These are phyloP conservation scores for Pica pica DNA, from an alignment of 2,113 vertebrate genomes.

Conservation along the genomic window DNA sequence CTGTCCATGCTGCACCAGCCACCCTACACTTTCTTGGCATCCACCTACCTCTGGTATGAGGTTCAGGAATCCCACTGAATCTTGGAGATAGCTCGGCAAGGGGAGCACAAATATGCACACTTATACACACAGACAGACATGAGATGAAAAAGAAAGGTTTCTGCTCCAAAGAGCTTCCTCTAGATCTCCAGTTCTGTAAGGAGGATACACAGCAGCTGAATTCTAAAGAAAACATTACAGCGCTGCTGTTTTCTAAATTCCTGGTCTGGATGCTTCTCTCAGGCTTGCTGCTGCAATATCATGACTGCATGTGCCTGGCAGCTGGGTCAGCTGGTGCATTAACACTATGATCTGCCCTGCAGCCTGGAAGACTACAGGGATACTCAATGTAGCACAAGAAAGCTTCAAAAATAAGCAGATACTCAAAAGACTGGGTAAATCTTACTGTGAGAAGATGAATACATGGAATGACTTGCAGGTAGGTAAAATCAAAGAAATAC, in stretches of 20 bases:
- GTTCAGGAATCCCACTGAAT: not conserved
- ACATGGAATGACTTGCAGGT: not conserved
- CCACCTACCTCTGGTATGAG: fast-evolving
- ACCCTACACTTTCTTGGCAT: not conserved
- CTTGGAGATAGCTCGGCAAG: not conserved
- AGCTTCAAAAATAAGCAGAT: not conserved
- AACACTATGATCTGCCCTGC: not conserved
- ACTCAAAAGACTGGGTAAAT: not conserved
- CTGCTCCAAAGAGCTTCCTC: not conserved
- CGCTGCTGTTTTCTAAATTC: not conserved
- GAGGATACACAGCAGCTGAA: not conserved
- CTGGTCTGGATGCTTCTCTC: not conserved
- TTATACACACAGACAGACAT: not conserved
- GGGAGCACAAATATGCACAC: not conserved
- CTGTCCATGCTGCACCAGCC: not conserved
- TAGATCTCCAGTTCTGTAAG: not conserved
- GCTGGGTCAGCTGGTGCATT: not conserved
- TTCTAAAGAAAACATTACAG: not conserved
- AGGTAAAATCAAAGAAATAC: not conserved
- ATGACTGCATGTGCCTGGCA: not conserved
- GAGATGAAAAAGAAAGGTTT: not conserved
- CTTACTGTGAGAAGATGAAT: not conserved
- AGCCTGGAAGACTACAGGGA: not conserved
- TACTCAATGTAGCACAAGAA: fast-evolving
- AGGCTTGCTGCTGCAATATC: not conserved